These are phyloP conservation scores for Apomyelois bistriatella DNA, from an alignment of 2,888 invertebrate genomes.

Conservation along the genomic window DNA sequence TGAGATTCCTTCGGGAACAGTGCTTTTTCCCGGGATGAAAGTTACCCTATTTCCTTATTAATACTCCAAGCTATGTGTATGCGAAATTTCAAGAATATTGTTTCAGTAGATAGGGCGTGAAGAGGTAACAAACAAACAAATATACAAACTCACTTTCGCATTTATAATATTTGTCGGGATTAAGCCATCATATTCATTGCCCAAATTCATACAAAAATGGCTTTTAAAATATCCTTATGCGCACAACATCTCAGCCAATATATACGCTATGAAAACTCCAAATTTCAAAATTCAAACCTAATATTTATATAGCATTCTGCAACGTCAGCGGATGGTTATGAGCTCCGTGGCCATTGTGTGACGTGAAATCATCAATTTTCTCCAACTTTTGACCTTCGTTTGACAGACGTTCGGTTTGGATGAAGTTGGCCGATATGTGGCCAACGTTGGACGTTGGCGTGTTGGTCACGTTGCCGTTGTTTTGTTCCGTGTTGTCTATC, in stretches of 20 bases:
- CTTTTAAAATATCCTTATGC: too few species aligned
- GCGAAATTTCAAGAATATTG: too few species aligned
- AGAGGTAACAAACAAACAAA: too few species aligned
- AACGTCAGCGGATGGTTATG: constrained; percentile 62
- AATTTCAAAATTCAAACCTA: constrained; percentile 33
- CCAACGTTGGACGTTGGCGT: constrained; percentile 32
- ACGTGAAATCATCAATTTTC: constrained; percentile 59
- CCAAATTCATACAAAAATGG: too few species aligned
- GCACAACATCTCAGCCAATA: constrained; percentile 46
- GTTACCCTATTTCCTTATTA: too few species aligned
- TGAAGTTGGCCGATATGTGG: constrained; percentile 60
- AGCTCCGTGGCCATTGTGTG: constrained; percentile 66
- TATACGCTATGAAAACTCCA: constrained; percentile 47
- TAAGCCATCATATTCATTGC: too few species aligned
- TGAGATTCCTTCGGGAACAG: too few species aligned
- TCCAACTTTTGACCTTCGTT: constrained; percentile 44
- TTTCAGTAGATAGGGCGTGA: too few species aligned
- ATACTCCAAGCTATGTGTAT: too few species aligned
- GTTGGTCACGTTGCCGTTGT: constrained; percentile 34
- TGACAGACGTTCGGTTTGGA: constrained; percentile 53
- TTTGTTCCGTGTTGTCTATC: constrained; percentile 41
- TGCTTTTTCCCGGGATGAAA: too few species aligned
- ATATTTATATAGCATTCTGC: constrained; percentile 64
- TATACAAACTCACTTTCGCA: too few species aligned
- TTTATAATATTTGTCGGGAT: too few species aligned